phyloP scores from a whole-genome alignment of 2,797 vertebrate genomes.

The Clarias platycephalus region DNA sequence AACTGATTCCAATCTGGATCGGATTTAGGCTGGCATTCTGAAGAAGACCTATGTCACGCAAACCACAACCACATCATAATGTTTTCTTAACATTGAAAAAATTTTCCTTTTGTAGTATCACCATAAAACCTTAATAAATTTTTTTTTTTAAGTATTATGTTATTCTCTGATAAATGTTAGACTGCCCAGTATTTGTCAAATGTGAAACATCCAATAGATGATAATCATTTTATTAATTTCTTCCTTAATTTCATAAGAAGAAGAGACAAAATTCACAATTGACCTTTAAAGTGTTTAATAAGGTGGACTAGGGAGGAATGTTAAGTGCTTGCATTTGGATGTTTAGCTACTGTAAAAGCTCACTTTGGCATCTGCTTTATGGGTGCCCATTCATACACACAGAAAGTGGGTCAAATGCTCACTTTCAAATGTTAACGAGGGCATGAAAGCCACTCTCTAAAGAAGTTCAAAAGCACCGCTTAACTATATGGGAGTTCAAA shows the following conservation, averaged over 20 bases:
- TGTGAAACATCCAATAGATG: background rate
- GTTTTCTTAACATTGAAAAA: background rate
- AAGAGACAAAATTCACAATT: background rate
- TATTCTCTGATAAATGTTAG: background rate
- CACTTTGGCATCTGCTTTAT: conserved; percentile 26
- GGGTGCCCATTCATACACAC: conserved; percentile 25
- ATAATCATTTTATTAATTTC: background rate
- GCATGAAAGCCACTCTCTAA: conserved; percentile 2
- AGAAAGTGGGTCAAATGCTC: conserved; percentile 49
- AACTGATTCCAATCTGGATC: too few relatives aligned
- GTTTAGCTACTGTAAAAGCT: conserved; percentile 29
- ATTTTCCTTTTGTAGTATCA: background rate
- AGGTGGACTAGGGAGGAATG: conserved; percentile 12
- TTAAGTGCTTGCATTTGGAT: conserved; percentile 15
- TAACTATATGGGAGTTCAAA: background rate
- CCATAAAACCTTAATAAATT: too few relatives aligned
- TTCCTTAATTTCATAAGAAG: conserved; percentile 3
- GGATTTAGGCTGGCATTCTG: too few relatives aligned
- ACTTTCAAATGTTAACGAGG: conserved; percentile 39
- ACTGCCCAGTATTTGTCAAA: background rate
- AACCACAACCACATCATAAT: background rate
- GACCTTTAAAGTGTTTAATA: background rate
- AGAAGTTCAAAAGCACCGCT: conserved; percentile 13
- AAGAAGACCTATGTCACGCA: too few relatives aligned
- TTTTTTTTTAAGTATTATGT: background rate